These are phyloP conservation scores for Drosophila mercatorum DNA, from an alignment of 2,888 invertebrate genomes.

Conservation along the genomic window DNA sequence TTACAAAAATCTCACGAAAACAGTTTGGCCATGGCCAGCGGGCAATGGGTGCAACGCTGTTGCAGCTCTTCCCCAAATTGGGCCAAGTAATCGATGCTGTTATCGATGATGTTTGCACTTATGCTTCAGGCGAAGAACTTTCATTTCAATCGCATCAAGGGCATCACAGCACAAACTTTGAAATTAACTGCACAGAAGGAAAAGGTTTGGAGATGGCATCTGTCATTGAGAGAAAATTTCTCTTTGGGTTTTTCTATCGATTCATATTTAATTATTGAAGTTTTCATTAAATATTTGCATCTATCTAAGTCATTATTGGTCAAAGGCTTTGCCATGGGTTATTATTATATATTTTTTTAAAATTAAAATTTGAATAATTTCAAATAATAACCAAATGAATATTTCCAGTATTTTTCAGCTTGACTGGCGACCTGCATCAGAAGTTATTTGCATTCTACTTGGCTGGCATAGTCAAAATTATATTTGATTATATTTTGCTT, in stretches of 20 bases:
- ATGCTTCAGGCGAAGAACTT: conserved; percentile 26
- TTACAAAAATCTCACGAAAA: conserved; percentile 43
- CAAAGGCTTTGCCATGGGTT: background rate
- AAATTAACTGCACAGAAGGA: background rate
- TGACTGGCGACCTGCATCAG: conserved; percentile 33
- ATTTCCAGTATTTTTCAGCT: conserved; percentile 6
- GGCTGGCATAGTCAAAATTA: conserved; percentile 27
- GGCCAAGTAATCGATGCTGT: conserved; percentile 63
- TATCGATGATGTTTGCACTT: conserved; percentile 67
- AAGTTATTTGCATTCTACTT: conserved; percentile 64
- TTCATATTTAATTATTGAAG: background rate
- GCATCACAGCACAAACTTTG: conserved; percentile 8
- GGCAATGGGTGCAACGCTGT: conserved; percentile 1
- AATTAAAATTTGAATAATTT: too few species aligned
- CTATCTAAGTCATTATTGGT: background rate
- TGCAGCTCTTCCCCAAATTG: conserved; percentile 30
- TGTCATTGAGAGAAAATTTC: too few species aligned
- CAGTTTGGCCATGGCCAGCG: conserved; percentile 11
- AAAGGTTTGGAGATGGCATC: background rate
- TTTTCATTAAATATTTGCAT: background rate
- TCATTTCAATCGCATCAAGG: background rate
- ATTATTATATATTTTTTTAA: background rate
- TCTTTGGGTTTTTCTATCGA: background rate
- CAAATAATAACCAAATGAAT: background rate
- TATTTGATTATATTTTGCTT: conserved; percentile 13